A percentile compares a stretch with the other conserved stretches of the same genome.
These are phyloP conservation scores for Xylocampa areola DNA, from an alignment of 2,888 invertebrate species.

Conservation along the genomic window DNA sequence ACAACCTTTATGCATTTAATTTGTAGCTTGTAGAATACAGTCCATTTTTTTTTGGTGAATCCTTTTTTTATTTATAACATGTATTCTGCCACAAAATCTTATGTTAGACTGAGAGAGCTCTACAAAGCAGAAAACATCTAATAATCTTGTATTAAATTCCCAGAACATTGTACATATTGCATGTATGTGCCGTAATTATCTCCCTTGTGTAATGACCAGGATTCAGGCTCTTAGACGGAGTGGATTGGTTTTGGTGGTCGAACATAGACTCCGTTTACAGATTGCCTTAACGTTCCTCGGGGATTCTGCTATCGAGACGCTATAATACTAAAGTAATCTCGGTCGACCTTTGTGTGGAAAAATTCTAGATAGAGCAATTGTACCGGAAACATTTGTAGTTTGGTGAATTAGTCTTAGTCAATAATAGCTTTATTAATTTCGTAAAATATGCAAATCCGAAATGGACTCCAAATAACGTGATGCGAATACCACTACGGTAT, in stretches of 20 bases:
- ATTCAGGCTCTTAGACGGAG: conserved; percentile 45
- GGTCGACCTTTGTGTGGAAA: neutral
- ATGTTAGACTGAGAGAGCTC: neutral
- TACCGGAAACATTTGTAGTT: too few relatives aligned
- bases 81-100: neutral
- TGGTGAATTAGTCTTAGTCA: too few relatives aligned
- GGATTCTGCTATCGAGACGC: conserved; percentile 36
- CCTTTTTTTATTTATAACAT: too few relatives aligned
- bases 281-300: conserved; percentile 46
- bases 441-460: too few relatives aligned
- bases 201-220: conserved; percentile 50
- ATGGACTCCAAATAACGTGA: too few relatives aligned
- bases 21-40: too few relatives aligned
- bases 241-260: conserved; percentile 54
- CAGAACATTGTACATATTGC: conserved; percentile 35
- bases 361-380: neutral
- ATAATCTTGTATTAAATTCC: conserved; percentile 40
- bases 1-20: too few relatives aligned
- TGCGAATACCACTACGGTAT: too few relatives aligned
- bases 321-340: conserved; percentile 32
- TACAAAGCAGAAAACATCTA: conserved; percentile 6
- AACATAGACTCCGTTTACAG: conserved; percentile 34
- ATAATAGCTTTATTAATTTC: too few relatives aligned
- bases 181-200: conserved; percentile 30
- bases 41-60: too few relatives aligned